Evolutionary conservation across 35 echinoderm and acorn worm species (phyloP), one percentile per base, ranked within the genome.

Genomic region (Diadema setosum): DNA sequence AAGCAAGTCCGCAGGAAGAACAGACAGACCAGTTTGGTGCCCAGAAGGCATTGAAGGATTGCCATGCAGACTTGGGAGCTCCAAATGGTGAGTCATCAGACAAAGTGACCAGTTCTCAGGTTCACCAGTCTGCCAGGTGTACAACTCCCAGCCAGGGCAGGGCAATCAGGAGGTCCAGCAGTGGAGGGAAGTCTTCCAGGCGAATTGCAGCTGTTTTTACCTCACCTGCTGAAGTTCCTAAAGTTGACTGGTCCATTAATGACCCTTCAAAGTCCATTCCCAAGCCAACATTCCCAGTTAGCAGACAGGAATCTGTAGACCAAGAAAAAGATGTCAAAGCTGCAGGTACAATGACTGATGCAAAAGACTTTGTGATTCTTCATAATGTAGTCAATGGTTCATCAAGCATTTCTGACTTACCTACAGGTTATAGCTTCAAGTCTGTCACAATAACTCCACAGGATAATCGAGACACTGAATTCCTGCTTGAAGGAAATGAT

Each of bases 281-380:
- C 33, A 75, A 78, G n/a, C 73, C n/a, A 39, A 39, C 33, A 78
- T 78, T 78, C 73, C 73, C 73, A 16, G 3, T 78, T 2, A 25
- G 18, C 16, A 25, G 9, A 42, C 5, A 41, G 25, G 73, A 78
- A 78, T 3, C 39, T 16, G 21, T n/a, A n/a, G 35, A 6, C 24
- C 2, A 12, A 21, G 25, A 41, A 41, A 21, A 41, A 0, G 4
- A 18, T 15, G 27, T 49, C 2, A 26, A 21, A 33, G 65, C 70
- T 5, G 45, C 26, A 5, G 52, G 43, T 59, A 84, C 80, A 46
- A 42, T 70, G 4, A 90, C 80, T 5, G 39, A 48, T 70, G 52
- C 56, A 6, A 26, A 60, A 24, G 88, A 70, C 15, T 90, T 90
- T 82, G 58, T 81, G 9, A 65, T 82, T 23, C 23, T 90, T 11